A percentile compares a stretch with the other conserved stretches of the same genome.
phyloP scores from a whole-genome alignment of 2,113 vertebrate genomes.

The Halichoerus grypus region DNA sequence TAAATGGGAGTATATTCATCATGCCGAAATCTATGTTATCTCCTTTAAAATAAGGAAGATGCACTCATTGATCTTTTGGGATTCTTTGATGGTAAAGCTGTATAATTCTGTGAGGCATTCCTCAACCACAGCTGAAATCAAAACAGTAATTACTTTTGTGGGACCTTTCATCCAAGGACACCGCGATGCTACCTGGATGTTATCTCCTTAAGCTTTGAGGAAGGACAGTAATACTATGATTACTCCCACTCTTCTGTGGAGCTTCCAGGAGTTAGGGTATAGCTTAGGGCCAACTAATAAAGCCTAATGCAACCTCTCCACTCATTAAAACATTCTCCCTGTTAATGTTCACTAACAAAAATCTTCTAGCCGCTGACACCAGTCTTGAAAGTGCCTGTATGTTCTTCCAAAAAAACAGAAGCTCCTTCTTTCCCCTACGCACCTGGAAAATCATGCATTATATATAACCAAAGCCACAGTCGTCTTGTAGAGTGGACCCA shows the following conservation, averaged over 20 bases:
- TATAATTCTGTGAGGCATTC: too few relatives aligned
- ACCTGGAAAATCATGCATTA: not conserved
- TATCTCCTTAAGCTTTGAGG: not conserved
- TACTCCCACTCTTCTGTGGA: not conserved
- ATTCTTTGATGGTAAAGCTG: not conserved
- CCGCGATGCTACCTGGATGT: not conserved
- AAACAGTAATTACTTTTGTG: not conserved
- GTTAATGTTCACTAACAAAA: not conserved
- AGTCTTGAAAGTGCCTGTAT: not conserved
- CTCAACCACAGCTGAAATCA: too few relatives aligned
- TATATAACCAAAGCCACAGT: not conserved
- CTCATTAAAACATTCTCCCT: not conserved
- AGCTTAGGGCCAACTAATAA: not conserved
- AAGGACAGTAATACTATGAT: not conserved
- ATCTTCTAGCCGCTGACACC: not conserved
- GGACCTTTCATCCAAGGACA: not conserved
- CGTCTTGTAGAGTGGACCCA: not conserved
- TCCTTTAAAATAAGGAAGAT: too few relatives aligned
- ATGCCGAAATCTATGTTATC: not conserved
- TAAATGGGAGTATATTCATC: not conserved
- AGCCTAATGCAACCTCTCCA: not conserved
- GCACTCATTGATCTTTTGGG: not conserved
- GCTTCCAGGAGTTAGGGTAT: accelerated
- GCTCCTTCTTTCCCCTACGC: not conserved
- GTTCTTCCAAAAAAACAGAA: not conserved